Base-by-base conservation (phyloP, 2,888 invertebrate genomes). In the Acrobeloides nanus region DNA sequence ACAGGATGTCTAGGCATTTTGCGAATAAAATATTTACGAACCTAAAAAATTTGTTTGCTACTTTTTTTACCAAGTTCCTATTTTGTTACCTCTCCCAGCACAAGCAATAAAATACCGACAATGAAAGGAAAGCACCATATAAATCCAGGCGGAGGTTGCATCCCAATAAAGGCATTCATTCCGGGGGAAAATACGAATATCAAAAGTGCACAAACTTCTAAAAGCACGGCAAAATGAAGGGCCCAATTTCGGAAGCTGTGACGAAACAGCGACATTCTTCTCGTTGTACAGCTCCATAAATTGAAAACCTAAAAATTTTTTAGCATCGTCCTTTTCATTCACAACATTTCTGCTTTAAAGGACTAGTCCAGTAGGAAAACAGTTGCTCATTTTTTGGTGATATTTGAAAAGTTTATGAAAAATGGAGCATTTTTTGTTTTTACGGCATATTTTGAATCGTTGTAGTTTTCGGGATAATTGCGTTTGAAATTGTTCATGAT, bases 271-370 rank as follows among this genome's bases (percentile, higher is more conserved):
- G 65, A 65, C 10, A 60, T 55, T 20, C 65, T 51, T 23, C 64
- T 51, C n/a, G 65, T 65, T 20, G 61, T 49, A 51, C 64, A 64
- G 54, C 57, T 59, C 55, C 56, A 61, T 18, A 64, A 35, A 41
- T 65, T 62, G 50, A 57, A 61, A n/a, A 54, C 55, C 46, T 48
- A n/a, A 46, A 48, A 20, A 15, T 6, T 25, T 39, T n/a, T n/a
- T n/a, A n/a, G n/a, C n/a, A n/a, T n/a, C n/a, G n/a, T n/a, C n/a
- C n/a, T n/a, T n/a, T n/a, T n/a, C n/a, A n/a, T n/a, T n/a, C n/a
- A n/a, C n/a, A n/a, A n/a, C n/a, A n/a, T n/a, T n/a, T n/a, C n/a
- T n/a, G n/a, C n/a, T n/a, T n/a, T n/a, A n/a, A n/a, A n/a, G n/a
- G n/a, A n/a, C n/a, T n/a, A n/a, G n/a, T n/a, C n/a, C n/a, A n/a